Evolutionary conservation across 2,888 invertebrate species (phyloP), one percentile per base, ranked within the genome.

Genomic region (Amphiduros pacificus): DNA sequence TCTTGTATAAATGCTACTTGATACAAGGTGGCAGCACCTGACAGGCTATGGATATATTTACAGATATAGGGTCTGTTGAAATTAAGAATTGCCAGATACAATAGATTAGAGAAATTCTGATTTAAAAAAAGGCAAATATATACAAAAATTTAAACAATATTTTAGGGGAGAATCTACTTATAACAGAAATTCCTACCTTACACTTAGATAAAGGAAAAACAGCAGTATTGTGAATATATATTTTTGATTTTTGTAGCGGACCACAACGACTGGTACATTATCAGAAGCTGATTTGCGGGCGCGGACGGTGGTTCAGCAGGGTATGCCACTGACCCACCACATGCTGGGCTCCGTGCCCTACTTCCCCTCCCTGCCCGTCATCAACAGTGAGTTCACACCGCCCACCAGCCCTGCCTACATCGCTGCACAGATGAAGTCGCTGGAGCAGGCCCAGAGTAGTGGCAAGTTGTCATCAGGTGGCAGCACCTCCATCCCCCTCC

Each of bases 251-350:
- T 41, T 54, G 20, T 49, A 55, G 61, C 55, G 44, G 29, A 51
- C 49, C 58, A 29, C 29, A 22, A 11, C 31, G 36, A 29, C 55
- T 28, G 54, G 49, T 11, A 40, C 27, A 26, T n/a, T 49, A 62
- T 89, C 90, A 32, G 93, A 93, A 81, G 91, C 92, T 63, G 92
- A 91, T 79, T 87, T 91, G 52, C 86, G 90, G 70, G 89, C 89
- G 51, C 86, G 90, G 70, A 88, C 88, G 73, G 87, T 89, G 5
- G 88, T 88, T 48, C 85, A 88, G 40, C 81, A 88, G 32, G 89
- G 89, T 6, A 87, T 89, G 86, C 88, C 87, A 1, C 78, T 87
- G 5, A 88, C 89, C 3, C 88, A 89, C 75, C 87, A 89, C 85
- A 80, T 90, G 70, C 76, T 74, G n/a, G 87, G 87, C 49, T 87